Base-by-base conservation (phyloP, 2,797 vertebrate species). In the Coranthus polyacanthus region DNA sequence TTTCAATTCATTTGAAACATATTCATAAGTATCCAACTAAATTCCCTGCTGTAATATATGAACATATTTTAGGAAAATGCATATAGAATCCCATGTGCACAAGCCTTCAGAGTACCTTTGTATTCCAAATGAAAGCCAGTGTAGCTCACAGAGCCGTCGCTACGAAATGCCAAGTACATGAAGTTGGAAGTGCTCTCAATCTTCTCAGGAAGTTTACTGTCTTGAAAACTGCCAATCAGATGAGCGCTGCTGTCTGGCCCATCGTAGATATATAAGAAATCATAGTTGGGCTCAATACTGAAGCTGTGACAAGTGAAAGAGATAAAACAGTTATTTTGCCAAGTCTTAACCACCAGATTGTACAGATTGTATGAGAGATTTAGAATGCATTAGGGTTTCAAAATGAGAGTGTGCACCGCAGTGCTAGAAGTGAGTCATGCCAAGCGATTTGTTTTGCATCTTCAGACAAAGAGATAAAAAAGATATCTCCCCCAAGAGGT, bases 261-360 rank as follows among this genome's bases (percentile, higher is more conserved):
- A 62, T 98, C 95, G 17, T 99, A 97, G 83, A 99, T 98, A 80
- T 98, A 98, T 49, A 99, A 93, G 88, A 99, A 99, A 84, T 99
- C 97, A 79, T 99, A 99, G 93, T 99, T 99, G 85, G 97, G 97
- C 88, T 99, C 97, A 75, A 99, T 98, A 81, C 96, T 98, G 90
- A 99, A 99, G 91, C 97, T 98, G 87, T 36, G 79, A 82, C 13
- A 75, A 72, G 71, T 15, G 21, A 68, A 78, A 72, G 24, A 72
- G 57, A 75, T 59, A 68, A 59, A 83, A 71, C 36, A 56, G 53
- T 81, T 68, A 81, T 81, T 75, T 79, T 54, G 32, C 44, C 54
- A 53, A 70, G 57, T 59, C 58, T 68, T 69, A 86, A 82, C 49
- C 56, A 80, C 42, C 36, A 64, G 65, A 81, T 81, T 82, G 51